A percentile compares a stretch with the other conserved stretches of the same genome.
These are phyloP conservation scores for Acleris holmiana DNA, from an alignment of 2,888 invertebrate genomes.

Conservation along the genomic window DNA sequence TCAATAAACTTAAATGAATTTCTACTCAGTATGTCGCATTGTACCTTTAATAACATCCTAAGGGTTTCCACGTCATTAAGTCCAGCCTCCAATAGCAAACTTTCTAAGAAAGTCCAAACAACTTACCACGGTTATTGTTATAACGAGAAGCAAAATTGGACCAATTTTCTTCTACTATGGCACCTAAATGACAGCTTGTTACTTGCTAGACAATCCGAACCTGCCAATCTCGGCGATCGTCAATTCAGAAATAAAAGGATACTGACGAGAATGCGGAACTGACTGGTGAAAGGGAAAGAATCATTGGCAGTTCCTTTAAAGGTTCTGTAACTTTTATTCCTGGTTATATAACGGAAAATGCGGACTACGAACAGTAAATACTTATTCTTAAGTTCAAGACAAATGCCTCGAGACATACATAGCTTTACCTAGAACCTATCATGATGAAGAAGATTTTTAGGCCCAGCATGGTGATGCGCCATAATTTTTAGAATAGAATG, in stretches of 20 bases:
- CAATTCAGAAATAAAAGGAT: constrained; percentile 26
- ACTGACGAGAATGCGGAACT: constrained; percentile 4
- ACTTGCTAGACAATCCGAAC: constrained; percentile 9
- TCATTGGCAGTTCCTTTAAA: too few relatives aligned
- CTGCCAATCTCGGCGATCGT: constrained; percentile 20
- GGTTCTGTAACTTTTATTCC: too few relatives aligned
- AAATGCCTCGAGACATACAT: too few relatives aligned
- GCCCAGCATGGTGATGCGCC: too few relatives aligned
- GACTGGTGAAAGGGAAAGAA: background rate
- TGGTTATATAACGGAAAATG: too few relatives aligned
- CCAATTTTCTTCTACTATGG: constrained; percentile 18
- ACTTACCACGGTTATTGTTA: constrained; percentile 23
- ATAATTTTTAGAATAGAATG: too few relatives aligned
- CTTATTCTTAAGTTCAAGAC: too few relatives aligned
- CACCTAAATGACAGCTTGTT: constrained; percentile 29
- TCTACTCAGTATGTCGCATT: background rate
- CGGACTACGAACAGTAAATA: too few relatives aligned
- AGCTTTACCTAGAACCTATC: too few relatives aligned
- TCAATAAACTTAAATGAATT: too few relatives aligned
- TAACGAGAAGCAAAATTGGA: constrained; percentile 24
- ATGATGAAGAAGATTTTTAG: too few relatives aligned
- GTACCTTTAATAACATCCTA: background rate
- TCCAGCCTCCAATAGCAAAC: constrained; percentile 14
- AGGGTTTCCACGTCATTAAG: constrained; percentile 28
- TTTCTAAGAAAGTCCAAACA: constrained; percentile 34